Evolutionary conservation across 1,140 invertebrate species (phyloP), one percentile per base, ranked within the genome.

Genomic region (Macrosteles quadrilineatus): DNA sequence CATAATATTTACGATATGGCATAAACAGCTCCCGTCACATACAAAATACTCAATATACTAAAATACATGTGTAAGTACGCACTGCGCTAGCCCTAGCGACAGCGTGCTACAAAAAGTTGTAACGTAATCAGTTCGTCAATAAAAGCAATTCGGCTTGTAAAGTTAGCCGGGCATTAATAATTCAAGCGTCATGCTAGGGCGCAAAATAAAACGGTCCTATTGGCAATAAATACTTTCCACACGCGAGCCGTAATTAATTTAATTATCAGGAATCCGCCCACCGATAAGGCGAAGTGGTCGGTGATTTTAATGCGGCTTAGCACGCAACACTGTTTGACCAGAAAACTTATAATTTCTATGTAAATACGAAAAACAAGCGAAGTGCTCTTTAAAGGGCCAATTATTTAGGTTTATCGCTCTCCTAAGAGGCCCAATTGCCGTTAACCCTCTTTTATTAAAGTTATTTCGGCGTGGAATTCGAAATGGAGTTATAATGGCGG

Each of bases 211-310:
- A 63, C 12, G 59, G 59, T 63, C 31, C 23, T 63, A 63, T 63
- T 32, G 31, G 25, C 59, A 32, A 63, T 63, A 63, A 63, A 30
- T 63, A 63, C 31, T 19, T 6, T 19, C 17, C 1, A 31, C 59
- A 63, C 59, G 59, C 59, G 29, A 63, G 31, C 27, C n/a, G 32
- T 63, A 63, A 63, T 63, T 63, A 63, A 63, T 63, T 63, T 63
- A 63, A 63, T 63, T 63, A 63, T 63, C 29, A 30, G 29, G 29
- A 63, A 14, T 63, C 59, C 59, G 59, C 11, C 59, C 59, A 30
- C 59, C 30, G 27, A 30, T 30, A 63, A 31, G 17, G 59, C 59
- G 27, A 30, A 63, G 59, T 63, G 59, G 27, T 36, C 19, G 21
- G 19, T 62, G 57, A 62, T 62, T 62, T 62, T 2, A 65, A 2